Conservation (phyloP, 2,113 vertebrate genomes). For the Steatornis caripensis region DNA sequence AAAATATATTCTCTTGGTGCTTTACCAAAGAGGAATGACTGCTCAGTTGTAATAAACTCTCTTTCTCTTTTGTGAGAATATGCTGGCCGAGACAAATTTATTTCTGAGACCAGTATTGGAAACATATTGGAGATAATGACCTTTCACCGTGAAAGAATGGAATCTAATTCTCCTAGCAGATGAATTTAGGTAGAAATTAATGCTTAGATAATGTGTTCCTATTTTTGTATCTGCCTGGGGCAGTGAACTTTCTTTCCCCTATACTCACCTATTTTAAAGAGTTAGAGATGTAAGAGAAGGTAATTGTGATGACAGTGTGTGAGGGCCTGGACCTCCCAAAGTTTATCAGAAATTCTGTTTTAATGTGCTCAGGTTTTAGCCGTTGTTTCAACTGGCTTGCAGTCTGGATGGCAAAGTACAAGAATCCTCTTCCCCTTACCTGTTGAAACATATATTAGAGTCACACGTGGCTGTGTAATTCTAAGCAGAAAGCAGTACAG, state of each 20-base stretch:
- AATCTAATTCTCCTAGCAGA: neutral
- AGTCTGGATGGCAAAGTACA: neutral
- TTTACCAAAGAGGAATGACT: neutral
- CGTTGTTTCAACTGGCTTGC: rapidly evolving
- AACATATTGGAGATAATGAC: neutral
- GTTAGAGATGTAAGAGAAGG: neutral
- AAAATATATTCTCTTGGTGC: neutral
- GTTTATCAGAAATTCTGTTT: neutral
- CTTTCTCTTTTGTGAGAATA: neutral
- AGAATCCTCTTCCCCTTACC: neutral
- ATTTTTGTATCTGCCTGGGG: neutral
- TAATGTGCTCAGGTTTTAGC: neutral
- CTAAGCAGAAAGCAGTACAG: neutral
- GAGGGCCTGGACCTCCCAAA: neutral
- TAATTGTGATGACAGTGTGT: neutral
- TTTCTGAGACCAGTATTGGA: neutral
- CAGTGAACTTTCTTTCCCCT: neutral
- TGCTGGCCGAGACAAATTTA: neutral
- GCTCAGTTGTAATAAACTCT: neutral
- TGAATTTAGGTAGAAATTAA: neutral
- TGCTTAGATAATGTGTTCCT: neutral
- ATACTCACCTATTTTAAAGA: neutral
- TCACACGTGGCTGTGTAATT: neutral
- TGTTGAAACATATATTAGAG: neutral
- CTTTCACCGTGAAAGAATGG: neutral